A percentile compares a stretch with the other conserved stretches of the same genome.
Evolutionary conservation across 1,140 invertebrate species (phyloP).

Genomic region (Megathymus violae): DNA sequence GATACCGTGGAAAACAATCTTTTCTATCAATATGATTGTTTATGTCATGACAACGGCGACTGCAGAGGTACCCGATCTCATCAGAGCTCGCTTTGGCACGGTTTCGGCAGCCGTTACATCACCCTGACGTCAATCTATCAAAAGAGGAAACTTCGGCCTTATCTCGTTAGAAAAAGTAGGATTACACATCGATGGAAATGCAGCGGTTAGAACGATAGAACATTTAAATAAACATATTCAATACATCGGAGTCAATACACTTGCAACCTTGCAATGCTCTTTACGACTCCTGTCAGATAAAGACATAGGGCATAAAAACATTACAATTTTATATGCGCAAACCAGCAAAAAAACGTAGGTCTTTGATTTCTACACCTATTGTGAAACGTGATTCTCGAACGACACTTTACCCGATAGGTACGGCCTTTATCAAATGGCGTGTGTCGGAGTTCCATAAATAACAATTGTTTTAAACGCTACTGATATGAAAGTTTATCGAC

Average conservation of each 20-base stretch:
- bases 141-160: slow-evolving; percentile 59
- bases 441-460: slow-evolving; percentile 26
- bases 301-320: slow-evolving; percentile 79
- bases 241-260: slow-evolving; percentile 79
- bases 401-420: slow-evolving; percentile 6
- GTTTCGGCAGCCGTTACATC: slow-evolving; percentile 65
- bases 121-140: slow-evolving; percentile 72
- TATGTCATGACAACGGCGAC: slow-evolving; percentile 22
- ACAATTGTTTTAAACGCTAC: slow-evolving; percentile 13
- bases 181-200: slow-evolving; percentile 56
- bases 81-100: slow-evolving; percentile 61
- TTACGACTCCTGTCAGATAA: slow-evolving; percentile 79
- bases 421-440: slow-evolving; percentile 24
- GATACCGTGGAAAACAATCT: slow-evolving; percentile 5
- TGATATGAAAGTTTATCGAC: slow-evolving; percentile 31
- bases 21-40: slow-evolving; percentile 13
- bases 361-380: slow-evolving; percentile 31
- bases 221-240: slow-evolving; percentile 71
- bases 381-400: slow-evolving; percentile 29
- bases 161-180: slow-evolving; percentile 49
- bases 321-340: slow-evolving; percentile 62
- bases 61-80: slow-evolving; percentile 51
- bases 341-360: slow-evolving; percentile 40
- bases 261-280: slow-evolving; percentile 81
- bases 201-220: slow-evolving; percentile 62